These are phyloP conservation scores for Temnothorax ravouxi DNA, from an alignment of 2,888 invertebrate species.

Conservation along the genomic window DNA sequence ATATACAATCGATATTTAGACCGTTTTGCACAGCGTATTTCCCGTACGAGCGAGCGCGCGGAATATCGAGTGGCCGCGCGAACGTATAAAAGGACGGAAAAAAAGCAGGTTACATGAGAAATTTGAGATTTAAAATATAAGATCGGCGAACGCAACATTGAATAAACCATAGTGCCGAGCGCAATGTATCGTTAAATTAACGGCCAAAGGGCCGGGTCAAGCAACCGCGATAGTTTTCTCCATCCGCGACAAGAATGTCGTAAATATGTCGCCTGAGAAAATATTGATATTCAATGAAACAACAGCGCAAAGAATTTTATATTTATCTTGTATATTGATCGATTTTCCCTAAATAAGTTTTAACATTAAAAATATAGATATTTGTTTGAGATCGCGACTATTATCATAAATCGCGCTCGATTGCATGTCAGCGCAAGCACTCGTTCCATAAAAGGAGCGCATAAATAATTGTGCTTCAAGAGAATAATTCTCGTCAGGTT, in stretches of 20 bases:
- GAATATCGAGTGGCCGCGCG: conserved; percentile 46
- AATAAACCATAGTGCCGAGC: conserved; percentile 45
- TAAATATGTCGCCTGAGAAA: conserved; percentile 28
- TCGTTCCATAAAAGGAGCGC: too few species aligned
- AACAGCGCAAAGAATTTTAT: neutral
- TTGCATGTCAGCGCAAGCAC: too few species aligned
- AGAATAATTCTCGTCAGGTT: too few species aligned
- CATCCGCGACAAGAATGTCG: neutral
- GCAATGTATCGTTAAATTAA: conserved; percentile 56
- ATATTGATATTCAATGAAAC: conserved; percentile 41
- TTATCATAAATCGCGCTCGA: too few species aligned
- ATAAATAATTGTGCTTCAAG: too few species aligned
- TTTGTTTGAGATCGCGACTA: too few species aligned
- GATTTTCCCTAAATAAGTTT: conserved; percentile 5
- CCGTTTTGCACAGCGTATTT: conserved; percentile 31
- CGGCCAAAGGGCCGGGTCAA: neutral
- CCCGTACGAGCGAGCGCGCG: conserved; percentile 27
- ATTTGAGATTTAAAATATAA: conserved; percentile 55
- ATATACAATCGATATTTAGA: conserved; percentile 44
- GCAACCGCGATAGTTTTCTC: neutral
- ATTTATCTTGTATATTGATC: conserved; percentile 6
- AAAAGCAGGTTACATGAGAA: conserved; percentile 27
- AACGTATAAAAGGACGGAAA: conserved; percentile 16
- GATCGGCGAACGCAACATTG: conserved; percentile 40
- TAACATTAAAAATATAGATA: neutral